Conservation (phyloP, 2,113 vertebrate species). For the Brachirus orientalis region DNA sequence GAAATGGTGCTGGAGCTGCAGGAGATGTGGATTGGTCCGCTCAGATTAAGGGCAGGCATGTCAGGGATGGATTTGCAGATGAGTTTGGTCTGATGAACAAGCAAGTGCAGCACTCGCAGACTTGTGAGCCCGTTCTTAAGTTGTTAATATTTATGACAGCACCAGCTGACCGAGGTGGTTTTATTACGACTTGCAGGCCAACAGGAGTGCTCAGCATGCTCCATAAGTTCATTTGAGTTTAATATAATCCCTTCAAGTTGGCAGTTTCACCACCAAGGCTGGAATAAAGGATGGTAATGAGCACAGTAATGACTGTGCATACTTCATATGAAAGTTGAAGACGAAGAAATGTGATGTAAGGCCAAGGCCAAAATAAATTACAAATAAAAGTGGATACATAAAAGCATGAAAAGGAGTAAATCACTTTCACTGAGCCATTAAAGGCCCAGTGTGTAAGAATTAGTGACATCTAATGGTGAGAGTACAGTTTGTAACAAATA, state of each 20-base stretch:
- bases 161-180: slow-evolving; percentile 64
- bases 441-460: neutral
- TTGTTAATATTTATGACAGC: slow-evolving; percentile 71
- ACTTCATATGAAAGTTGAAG: neutral
- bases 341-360: neutral
- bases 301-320: slow-evolving; percentile 1
- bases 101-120: slow-evolving; percentile 58
- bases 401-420: neutral
- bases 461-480: too few species aligned
- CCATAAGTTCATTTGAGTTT: slow-evolving; percentile 16
- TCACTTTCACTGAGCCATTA: neutral
- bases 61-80: slow-evolving; percentile 72
- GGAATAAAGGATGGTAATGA: neutral
- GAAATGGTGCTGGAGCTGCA: slow-evolving; percentile 43
- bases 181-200: slow-evolving; percentile 49
- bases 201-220: slow-evolving; percentile 41
- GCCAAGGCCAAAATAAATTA: neutral
- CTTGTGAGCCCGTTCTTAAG: slow-evolving; percentile 59
- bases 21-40: slow-evolving; percentile 66
- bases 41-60: slow-evolving; percentile 67
- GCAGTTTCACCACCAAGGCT: slow-evolving; percentile 19
- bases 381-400: slow-evolving; percentile 2
- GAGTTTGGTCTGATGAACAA: slow-evolving; percentile 70
- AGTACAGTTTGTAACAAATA: too few species aligned
- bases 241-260: slow-evolving; percentile 26